Conservation (phyloP, 2,888 invertebrate species). For the Amorpha juglandis region DNA sequence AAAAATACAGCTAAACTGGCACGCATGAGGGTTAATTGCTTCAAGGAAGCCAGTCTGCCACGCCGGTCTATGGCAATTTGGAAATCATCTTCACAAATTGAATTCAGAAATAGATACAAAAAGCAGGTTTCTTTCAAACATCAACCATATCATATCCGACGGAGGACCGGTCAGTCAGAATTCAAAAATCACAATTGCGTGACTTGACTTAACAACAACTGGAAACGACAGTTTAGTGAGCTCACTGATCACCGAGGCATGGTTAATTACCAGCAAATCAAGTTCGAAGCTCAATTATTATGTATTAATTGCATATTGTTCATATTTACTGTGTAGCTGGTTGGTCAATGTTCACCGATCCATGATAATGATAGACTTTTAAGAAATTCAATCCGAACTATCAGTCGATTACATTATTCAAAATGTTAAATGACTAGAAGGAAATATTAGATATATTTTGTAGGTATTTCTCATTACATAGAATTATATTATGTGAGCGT, state of each 20-base stretch:
- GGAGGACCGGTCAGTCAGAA: neutral
- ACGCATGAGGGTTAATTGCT: too few relatives aligned
- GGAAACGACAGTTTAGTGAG: neutral
- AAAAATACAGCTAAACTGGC: neutral
- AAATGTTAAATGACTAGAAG: neutral
- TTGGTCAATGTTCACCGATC: neutral
- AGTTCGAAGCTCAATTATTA: neutral
- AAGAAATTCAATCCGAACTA: neutral
- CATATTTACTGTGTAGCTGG: neutral
- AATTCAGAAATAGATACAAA: too few relatives aligned
- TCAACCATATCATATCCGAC: neutral
- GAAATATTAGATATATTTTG: too few relatives aligned
- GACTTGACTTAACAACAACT: neutral
- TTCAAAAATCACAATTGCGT: neutral
- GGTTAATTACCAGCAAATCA: neutral
- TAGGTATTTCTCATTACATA: too few relatives aligned
- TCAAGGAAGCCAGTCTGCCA: too few relatives aligned
- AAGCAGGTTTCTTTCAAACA: neutral
- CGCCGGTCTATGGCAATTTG: too few relatives aligned
- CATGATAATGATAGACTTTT: neutral
- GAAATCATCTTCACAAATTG: too few relatives aligned
- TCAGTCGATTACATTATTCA: neutral
- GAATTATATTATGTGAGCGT: too few relatives aligned
- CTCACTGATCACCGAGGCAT: neutral
- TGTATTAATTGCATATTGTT: slow-evolving; percentile 1